Evolutionary conservation across 2,888 invertebrate species (phyloP).

Genomic region (Drosophila nigricruria): DNA sequence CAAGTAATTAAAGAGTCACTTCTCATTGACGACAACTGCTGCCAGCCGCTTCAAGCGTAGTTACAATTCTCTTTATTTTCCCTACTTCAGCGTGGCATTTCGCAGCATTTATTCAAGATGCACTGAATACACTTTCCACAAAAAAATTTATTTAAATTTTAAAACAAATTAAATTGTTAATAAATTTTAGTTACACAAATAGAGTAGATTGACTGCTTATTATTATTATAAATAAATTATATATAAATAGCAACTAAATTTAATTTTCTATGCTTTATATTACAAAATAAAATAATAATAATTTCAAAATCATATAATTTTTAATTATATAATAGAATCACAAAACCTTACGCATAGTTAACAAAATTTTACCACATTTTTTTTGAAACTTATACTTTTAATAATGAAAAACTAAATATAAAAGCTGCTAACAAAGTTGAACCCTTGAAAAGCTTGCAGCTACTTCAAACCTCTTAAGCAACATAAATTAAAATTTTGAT

Average conservation of each 20-base stretch:
- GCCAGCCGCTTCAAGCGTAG: constrained; percentile 28
- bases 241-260: no score
- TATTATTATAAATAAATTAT: no score
- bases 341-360: no score
- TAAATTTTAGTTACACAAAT: no score
- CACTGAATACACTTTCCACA: not conserved
- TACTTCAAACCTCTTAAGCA: not conserved
- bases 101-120: not conserved
- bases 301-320: no score
- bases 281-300: no score
- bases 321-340: not conserved
- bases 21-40: constrained; percentile 56
- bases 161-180: no score
- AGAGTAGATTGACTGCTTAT: no score
- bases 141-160: not conserved
- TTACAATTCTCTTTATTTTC: constrained; percentile 2
- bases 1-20: constrained; percentile 75
- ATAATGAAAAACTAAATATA: not conserved
- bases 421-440: not conserved
- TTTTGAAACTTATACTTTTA: not conserved
- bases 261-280: no score
- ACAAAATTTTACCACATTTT: not conserved
- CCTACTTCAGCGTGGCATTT: not conserved
- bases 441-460: not conserved
- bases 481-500: not conserved